Evolutionary conservation across 2,797 vertebrate genomes (phyloP).

Genomic region (Distichodus sexfasciatus): DNA sequence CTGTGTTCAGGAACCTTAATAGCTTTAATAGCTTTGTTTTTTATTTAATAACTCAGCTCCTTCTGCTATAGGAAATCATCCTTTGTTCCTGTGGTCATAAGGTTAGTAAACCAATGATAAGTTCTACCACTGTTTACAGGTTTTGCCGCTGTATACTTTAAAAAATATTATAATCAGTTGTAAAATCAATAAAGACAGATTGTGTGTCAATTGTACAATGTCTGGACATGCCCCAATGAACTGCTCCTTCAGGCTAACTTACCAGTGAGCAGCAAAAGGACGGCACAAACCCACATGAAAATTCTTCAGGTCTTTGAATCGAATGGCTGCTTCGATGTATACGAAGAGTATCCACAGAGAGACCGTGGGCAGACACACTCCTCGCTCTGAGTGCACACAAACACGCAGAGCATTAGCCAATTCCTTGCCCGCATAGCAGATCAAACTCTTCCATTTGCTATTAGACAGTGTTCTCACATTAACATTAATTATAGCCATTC

Average conservation of each 20-base stretch:
- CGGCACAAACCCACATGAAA: slow-evolving; percentile 98
- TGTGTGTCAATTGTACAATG: background rate
- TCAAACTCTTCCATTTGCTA: slow-evolving; percentile 20
- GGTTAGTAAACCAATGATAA: too few relatives aligned
- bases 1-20: too few relatives aligned
- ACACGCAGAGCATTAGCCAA: background rate
- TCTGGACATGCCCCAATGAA: background rate
- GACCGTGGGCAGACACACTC: slow-evolving; percentile 95
- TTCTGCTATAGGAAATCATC: too few relatives aligned
- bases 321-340: slow-evolving; percentile 98
- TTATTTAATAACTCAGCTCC: too few relatives aligned
- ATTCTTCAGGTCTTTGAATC: slow-evolving; percentile 99
- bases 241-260: slow-evolving; percentile 48
- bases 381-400: slow-evolving; percentile 78
- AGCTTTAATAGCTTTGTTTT: too few relatives aligned
- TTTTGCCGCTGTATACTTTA: too few relatives aligned
- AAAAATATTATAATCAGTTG: too few relatives aligned
- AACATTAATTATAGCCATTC: background rate
- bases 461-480: background rate
- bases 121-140: too few relatives aligned
- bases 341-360: slow-evolving; percentile 98
- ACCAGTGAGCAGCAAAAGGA: slow-evolving; percentile 98
- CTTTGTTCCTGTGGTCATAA: too few relatives aligned
- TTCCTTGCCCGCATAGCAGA: slow-evolving; percentile 2
- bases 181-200: too few relatives aligned